phyloP scores from a whole-genome alignment of 2,797 vertebrate genomes.

The Hypotaenidia philippensis region DNA sequence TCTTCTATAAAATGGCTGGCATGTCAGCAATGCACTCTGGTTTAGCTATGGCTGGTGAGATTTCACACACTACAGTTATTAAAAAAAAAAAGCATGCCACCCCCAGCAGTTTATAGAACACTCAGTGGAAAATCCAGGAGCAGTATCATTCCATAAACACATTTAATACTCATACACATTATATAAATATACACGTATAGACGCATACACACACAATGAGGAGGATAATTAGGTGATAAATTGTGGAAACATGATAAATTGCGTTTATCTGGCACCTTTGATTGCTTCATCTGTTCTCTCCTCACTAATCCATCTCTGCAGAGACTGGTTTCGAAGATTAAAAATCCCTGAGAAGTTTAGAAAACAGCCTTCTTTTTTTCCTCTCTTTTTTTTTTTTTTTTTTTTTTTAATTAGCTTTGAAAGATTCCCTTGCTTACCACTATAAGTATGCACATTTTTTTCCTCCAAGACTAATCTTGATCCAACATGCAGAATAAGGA shows the following conservation, averaged over 20 bases:
- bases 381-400: not conserved
- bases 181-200: constrained; percentile 42
- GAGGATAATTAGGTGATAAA: constrained; percentile 66
- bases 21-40: constrained; percentile 4
- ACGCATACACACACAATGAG: constrained; percentile 2
- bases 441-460: constrained; percentile 6
- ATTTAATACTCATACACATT: constrained; percentile 33
- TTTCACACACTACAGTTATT: not conserved
- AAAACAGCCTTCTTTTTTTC: not conserved
- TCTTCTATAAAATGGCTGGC: not conserved
- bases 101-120: constrained; percentile 43
- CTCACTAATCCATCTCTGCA: constrained; percentile 57
- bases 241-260: constrained; percentile 66
- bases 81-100: not conserved
- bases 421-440: not conserved
- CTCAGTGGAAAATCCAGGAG: constrained; percentile 25
- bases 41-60: constrained; percentile 16
- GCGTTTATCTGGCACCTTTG: constrained; percentile 64
- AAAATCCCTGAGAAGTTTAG: constrained; percentile 62
- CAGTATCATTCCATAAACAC: constrained; percentile 44
- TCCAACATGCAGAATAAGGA: constrained; percentile 6
- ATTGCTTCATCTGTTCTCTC: constrained; percentile 67
- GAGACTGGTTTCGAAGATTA: constrained; percentile 64
- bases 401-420: constrained; percentile 41
- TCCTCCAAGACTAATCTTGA: constrained; percentile 16